Percentiles rank a stretch among this genome's conserved stretches.
Conservation (phyloP, 2,888 invertebrate species). For the Stenotaenia linearis region DNA sequence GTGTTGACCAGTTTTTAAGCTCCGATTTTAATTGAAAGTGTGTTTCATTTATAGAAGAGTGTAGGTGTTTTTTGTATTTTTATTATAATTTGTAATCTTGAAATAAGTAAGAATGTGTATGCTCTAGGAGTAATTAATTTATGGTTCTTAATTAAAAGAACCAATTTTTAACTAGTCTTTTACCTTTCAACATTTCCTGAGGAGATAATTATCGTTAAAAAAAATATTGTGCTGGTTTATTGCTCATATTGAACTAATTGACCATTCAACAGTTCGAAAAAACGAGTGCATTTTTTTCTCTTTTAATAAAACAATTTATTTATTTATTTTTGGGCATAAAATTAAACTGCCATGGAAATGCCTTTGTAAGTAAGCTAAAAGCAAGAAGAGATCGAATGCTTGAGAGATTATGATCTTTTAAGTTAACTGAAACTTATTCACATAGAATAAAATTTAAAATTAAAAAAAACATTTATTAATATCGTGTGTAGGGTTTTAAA, state of each 20-base stretch:
- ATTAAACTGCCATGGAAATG: not conserved
- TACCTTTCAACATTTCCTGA: not conserved
- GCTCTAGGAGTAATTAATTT: conserved; percentile 22
- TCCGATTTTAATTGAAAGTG: not conserved
- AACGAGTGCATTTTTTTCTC: not conserved
- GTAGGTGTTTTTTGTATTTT: not conserved
- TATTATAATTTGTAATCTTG: not conserved
- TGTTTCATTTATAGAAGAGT: not conserved
- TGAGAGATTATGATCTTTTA: not conserved
- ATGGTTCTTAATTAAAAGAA: not conserved
- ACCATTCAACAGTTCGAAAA: not conserved
- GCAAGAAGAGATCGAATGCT: not conserved
- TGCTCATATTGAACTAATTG: not conserved
- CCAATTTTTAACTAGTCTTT: not conserved
- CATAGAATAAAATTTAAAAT: no score
- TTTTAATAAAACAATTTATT: not conserved
- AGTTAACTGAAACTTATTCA: no score
- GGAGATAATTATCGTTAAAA: not conserved
- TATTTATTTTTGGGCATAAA: not conserved
- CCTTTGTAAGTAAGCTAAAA: not conserved
- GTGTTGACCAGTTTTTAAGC: not conserved
- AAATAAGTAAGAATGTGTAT: not conserved
- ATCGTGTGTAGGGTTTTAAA: not conserved
- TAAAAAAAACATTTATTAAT: no score
- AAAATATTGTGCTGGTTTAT: not conserved